Base-by-base conservation (phyloP, 2,113 vertebrate genomes). In the Gobius niger region DNA sequence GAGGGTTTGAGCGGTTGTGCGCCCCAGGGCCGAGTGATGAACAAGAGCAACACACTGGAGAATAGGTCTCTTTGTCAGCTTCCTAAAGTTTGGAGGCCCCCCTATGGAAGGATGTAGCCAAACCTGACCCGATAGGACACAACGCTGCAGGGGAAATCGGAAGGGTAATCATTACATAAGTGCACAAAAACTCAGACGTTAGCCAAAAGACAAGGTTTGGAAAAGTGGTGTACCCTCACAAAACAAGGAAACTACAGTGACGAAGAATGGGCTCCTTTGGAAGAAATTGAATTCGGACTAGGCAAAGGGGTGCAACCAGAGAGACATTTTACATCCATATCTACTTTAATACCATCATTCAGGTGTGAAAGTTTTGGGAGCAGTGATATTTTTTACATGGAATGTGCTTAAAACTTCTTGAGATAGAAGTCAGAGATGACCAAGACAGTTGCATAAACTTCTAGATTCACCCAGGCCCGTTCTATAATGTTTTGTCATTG, bases 11-110 rank as follows among this genome's bases (percentile, higher is more conserved):
- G 78, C 50, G 61, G 84, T 78, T 75, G 78, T 74, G 44, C 88
- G 87, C 88, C 92, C 92, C 57, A 82, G 85, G 89, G 93, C 92
- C 77, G 84, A 86, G 82, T 89, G 89, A 91, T 90, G 89, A 86
- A 90, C 91, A 91, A 89, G 88, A 92, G 90, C 87, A 92, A 92
- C 88, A 90, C 73, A 70, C 75, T 73, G 57, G 68, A 91, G 84
- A 93, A 93, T 84, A 72, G 70, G 70, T 70, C n/a, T 19, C 89
- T 90, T 93, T 93, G 91, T 93, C 67, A 65, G 40, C 11, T n/a
- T 67, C 72, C 44, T 9, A 78, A 85, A 77, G 71, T 85, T 82
- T 79, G 75, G 77, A 79, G 84, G 82, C 67, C 72, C 68, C 68
- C 73, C 57, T 60, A 46, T 83, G 7, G 68, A 64, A 81, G 82